These are phyloP conservation scores for Macrosiphum euphorbiae DNA, from an alignment of 2,888 invertebrate genomes.

Conservation along the genomic window DNA sequence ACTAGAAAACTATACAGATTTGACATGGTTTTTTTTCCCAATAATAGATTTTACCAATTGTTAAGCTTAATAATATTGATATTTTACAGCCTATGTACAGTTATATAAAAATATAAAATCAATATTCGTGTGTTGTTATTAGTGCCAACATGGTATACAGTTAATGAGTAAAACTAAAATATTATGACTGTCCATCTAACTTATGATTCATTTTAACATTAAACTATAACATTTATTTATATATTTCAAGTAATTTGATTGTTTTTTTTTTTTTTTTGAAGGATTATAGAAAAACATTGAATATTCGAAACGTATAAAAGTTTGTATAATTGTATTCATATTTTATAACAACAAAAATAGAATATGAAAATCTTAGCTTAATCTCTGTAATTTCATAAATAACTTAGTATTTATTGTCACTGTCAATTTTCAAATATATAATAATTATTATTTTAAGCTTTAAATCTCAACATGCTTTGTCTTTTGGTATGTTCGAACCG, in stretches of 20 bases:
- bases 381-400: background rate
- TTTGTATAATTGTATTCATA: background rate
- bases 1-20: background rate
- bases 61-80: background rate
- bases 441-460: conserved; percentile 51
- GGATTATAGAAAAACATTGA: background rate
- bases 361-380: background rate
- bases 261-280: background rate
- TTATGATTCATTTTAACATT: background rate
- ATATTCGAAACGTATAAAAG: background rate
- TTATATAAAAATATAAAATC: background rate
- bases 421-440: background rate
- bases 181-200: background rate
- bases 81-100: background rate
- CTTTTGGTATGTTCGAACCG: conserved; percentile 18
- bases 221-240: background rate
- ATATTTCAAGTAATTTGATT: background rate
- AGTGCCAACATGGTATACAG: background rate
- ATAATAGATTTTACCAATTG: background rate
- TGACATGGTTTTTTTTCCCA: background rate
- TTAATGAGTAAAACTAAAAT: background rate
- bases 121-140: too few species aligned
- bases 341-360: background rate
- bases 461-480: conserved; percentile 29
- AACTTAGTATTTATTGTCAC: background rate